Percentiles rank a stretch among this genome's conserved stretches.
phyloP scores from a whole-genome alignment of 2,888 invertebrate species.

The Eupithecia insigniata region DNA sequence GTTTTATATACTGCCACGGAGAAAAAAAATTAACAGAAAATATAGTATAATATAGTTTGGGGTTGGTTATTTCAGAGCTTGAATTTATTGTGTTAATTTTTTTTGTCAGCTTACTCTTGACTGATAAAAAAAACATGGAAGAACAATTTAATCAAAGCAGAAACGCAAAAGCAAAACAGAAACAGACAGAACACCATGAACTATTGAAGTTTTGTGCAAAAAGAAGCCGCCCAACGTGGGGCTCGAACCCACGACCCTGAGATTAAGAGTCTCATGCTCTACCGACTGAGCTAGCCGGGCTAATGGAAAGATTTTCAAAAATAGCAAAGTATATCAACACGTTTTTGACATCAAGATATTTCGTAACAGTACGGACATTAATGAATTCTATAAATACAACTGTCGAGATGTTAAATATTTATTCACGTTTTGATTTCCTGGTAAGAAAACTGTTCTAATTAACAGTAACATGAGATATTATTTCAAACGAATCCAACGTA shows the following conservation, averaged over 20 bases:
- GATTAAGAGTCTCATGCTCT: constrained; percentile 87
- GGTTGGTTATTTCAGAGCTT: background rate
- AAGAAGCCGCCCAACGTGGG: constrained; percentile 84
- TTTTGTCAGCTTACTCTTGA: too few relatives aligned
- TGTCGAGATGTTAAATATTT: background rate
- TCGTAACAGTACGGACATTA: background rate
- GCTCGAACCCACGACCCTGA: constrained; percentile 87
- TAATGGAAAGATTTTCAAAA: constrained; percentile 23
- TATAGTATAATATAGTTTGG: too few relatives aligned
- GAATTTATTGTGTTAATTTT: background rate
- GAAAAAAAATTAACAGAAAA: background rate
- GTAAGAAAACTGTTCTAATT: constrained; percentile 2
- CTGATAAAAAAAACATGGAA: background rate
- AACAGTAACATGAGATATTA: constrained; percentile 6
- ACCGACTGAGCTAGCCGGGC: constrained; percentile 85
- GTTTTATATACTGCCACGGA: background rate
- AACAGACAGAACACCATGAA: background rate
- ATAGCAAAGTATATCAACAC: constrained; percentile 23
- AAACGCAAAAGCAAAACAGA: background rate
- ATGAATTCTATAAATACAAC: background rate
- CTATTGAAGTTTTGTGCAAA: constrained; percentile 19
- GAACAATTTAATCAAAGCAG: background rate
- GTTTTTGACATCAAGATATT: background rate
- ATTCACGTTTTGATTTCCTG: constrained; percentile 1
- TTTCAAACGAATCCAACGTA: constrained; percentile 8